Base-by-base conservation (phyloP, 1,140 invertebrate genomes). In the Bursaphelenchus mucronatus region DNA sequence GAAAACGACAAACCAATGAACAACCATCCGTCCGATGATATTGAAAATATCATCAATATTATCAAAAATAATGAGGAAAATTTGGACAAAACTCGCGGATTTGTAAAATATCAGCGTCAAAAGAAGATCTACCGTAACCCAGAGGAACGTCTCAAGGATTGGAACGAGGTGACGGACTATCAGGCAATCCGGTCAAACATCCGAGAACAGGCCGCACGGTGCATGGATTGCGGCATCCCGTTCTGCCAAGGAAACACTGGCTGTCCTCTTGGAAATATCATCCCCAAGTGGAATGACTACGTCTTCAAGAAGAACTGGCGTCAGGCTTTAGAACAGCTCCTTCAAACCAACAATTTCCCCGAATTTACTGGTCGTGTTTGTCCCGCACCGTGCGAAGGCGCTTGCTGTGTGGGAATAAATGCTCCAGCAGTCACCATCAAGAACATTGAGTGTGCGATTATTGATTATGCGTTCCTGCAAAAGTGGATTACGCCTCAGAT, bases 171-270 rank as follows among this genome's bases (percentile, higher is more conserved):
- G 21, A 73, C 57, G 10, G 44, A 63, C 45, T 90, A 90, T 74
- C 83, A 86, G 52, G 86, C 88, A 70, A 90, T 97, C 8, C 86
- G 90, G 4, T 90, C 92, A 79, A 90, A 90, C 43, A 84, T 98
- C 10, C 86, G 89, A 53, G 86, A 89, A 0, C 94, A 98, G 83
- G 93, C 94, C 10, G 93, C 94, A 0, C 86, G 94, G 75, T 99
- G 95, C 82, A 98, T 98, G 95, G 94, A 98, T 75, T 98, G 95
- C 83, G 95, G 95, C 30, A 92, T 98, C 30, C 95, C 95, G 8
- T 98, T 98, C 84, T 99, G 95, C 82, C 94, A 98, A 84, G 92
- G 90, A 43, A 89, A 90, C 71, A 90, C 96, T 80, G 69, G 70
- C 39, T 75, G 95, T 83, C 94, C 95, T 2, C 86, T 99, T 13